Evolutionary conservation across 64 coral and sea anemone genomes (phyloP).

Genomic region (Cladopsammia gracilis): DNA sequence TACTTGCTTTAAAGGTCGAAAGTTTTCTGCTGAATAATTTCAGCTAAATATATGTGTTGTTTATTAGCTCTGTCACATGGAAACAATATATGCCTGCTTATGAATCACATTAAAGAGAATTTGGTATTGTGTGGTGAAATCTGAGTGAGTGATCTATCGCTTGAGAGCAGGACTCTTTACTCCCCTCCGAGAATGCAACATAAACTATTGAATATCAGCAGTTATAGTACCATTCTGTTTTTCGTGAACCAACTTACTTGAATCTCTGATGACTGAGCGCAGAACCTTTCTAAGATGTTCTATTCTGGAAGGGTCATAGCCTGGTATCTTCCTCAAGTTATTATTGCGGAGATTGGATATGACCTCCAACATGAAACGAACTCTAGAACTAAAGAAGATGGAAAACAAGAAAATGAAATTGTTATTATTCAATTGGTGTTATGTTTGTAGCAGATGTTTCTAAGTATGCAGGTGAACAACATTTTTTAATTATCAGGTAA

Average conservation of each 20-base stretch:
- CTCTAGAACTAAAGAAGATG: constrained; percentile 67
- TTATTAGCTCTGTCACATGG: too few species aligned
- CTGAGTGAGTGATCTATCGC: too few species aligned
- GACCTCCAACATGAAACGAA: constrained; percentile 95
- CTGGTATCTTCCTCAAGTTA: constrained; percentile 95
- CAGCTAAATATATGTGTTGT: too few species aligned
- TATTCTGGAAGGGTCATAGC: constrained; percentile 89
- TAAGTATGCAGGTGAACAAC: background rate
- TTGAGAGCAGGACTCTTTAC: too few species aligned
- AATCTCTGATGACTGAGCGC: constrained; percentile 62
- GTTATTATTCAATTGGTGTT: background rate
- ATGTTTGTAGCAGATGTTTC: background rate
- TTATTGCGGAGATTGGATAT: constrained; percentile 92
- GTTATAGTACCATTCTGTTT: background rate
- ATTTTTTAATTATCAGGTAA: too few species aligned
- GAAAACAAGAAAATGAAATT: background rate
- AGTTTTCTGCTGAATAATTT: too few species aligned
- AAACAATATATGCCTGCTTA: too few species aligned
- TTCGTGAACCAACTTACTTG: constrained; percentile 23
- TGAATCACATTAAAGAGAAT: too few species aligned
- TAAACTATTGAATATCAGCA: background rate
- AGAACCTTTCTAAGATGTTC: constrained; percentile 85
- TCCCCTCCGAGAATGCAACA: too few species aligned
- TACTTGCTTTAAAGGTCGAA: too few species aligned
- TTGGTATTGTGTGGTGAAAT: too few species aligned